These are phyloP conservation scores for Oreochromis mossambicus DNA, from an alignment of 2,797 vertebrate genomes.

Conservation along the genomic window DNA sequence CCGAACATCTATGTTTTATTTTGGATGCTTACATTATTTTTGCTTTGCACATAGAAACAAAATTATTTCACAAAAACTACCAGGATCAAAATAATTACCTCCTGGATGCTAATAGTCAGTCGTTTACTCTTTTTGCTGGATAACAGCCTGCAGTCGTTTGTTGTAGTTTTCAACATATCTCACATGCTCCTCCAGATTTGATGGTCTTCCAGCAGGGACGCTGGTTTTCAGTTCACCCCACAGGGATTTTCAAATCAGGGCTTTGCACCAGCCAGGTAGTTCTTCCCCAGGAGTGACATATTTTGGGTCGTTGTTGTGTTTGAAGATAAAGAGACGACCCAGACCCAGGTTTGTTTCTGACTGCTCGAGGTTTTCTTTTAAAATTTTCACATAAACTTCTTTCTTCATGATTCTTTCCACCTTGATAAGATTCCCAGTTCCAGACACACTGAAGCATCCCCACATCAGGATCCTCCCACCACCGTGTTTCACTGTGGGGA, in stretches of 20 bases:
- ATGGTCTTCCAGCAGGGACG: neutral
- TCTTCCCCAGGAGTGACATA: neutral
- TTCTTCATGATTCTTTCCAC: neutral
- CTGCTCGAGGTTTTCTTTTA: neutral
- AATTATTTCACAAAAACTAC: neutral
- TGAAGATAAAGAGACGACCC: neutral
- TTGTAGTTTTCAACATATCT: neutral
- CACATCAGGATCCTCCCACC: neutral
- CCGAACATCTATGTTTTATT: neutral
- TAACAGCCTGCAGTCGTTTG: neutral
- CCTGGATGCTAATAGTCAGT: accelerated
- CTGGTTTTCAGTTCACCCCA: neutral
- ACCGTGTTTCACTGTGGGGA: neutral
- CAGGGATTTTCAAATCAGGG: neutral
- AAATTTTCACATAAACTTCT: neutral
- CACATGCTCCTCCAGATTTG: neutral
- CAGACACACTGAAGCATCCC: neutral
- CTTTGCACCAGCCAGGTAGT: neutral
- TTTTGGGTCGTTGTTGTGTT: neutral
- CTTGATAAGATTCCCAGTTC: neutral
- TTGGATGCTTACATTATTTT: neutral
- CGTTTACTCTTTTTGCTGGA: neutral
- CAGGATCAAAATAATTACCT: neutral
- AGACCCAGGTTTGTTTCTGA: neutral
- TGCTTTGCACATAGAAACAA: neutral